Base-by-base conservation (phyloP, 2,113 vertebrate genomes). In the Siphamia tubifer region DNA sequence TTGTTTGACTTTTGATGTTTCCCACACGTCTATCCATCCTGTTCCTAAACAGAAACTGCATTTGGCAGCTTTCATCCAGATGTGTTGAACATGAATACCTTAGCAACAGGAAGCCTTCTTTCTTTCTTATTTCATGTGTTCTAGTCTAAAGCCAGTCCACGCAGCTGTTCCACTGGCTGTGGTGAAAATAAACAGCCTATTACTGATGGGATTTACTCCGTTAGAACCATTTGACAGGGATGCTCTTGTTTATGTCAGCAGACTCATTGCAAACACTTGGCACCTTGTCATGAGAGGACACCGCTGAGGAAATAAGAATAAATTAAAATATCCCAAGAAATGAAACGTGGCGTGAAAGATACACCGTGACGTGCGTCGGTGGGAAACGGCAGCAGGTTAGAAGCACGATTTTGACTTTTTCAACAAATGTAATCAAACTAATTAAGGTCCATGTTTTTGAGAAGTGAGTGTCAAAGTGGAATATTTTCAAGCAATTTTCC, bases 371-470 rank as follows among this genome's bases (percentile, higher is more conserved):
- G 36, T 42, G 34, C 31, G 53, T 63, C 44, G 49, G 9, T 57
- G 28, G 36, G 19, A 15, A 76, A 52, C 20, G 45, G 35, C 49
- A 31, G 49, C 53, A 68, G 68, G 51, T 71, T 80, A 62, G 12
- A 23, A 8, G 11, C 23, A 0, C 47, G n/a, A 28, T 16, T 40
- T 16, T 70, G 53, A 78, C 43, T 42, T 51, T 67, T 75, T 77
- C 64, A 64, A 58, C 35, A 66, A 74, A 74, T 8, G 47, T 47
- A 69, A 69, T 80, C 68, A 77, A 24, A 64, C 38, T 77, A 79
- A 79, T 83, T 79, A 67, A 53, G 25, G 36, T 51, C n/a, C 8
- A 5, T 24, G 13, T 68, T 65, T n/a, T 58, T 23, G 13, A 44
- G 30, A 21, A 25, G 35, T 20, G 6, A 57, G 38, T 71, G 32